phyloP scores from a whole-genome alignment of 2,888 invertebrate species.

The Andricus curvator region DNA sequence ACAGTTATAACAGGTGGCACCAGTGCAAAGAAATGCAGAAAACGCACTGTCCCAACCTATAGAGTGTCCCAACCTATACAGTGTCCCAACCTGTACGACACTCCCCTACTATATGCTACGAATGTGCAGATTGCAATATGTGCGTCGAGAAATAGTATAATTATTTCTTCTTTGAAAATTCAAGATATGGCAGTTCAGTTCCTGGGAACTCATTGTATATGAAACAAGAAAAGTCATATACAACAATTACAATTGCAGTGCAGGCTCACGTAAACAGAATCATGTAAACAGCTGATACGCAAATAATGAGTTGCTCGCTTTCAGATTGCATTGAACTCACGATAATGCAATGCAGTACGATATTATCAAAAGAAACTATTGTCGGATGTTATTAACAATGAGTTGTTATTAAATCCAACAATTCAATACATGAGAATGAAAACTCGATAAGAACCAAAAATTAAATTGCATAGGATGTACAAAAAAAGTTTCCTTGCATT shows the following conservation, averaged over 20 bases:
- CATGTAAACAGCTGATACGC: constrained; percentile 72
- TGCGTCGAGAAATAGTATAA: not conserved
- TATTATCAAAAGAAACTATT: constrained; percentile 57
- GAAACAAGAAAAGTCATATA: constrained; percentile 48
- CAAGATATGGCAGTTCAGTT: not conserved
- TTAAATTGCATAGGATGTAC: too few relatives aligned
- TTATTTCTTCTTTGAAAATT: constrained; percentile 10
- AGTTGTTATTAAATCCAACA: constrained; percentile 51
- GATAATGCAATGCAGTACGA: constrained; percentile 60
- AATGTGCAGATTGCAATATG: constrained; percentile 1
- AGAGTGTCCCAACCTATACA: too few relatives aligned
- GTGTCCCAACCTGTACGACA: too few relatives aligned
- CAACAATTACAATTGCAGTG: constrained; percentile 51
- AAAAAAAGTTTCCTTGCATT: too few relatives aligned
- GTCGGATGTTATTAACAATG: constrained; percentile 56
- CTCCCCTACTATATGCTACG: too few relatives aligned
- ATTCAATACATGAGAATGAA: too few relatives aligned
- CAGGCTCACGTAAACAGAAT: constrained; percentile 67
- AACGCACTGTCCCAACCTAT: too few relatives aligned
- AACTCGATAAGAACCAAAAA: too few relatives aligned
- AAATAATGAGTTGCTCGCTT: constrained; percentile 67
- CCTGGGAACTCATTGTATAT: not conserved
- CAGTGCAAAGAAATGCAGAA: too few relatives aligned
- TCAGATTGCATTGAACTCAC: constrained; percentile 72
- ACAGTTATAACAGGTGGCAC: too few relatives aligned